phyloP scores from a whole-genome alignment of 2,113 vertebrate species.

The Lonchura striata region DNA sequence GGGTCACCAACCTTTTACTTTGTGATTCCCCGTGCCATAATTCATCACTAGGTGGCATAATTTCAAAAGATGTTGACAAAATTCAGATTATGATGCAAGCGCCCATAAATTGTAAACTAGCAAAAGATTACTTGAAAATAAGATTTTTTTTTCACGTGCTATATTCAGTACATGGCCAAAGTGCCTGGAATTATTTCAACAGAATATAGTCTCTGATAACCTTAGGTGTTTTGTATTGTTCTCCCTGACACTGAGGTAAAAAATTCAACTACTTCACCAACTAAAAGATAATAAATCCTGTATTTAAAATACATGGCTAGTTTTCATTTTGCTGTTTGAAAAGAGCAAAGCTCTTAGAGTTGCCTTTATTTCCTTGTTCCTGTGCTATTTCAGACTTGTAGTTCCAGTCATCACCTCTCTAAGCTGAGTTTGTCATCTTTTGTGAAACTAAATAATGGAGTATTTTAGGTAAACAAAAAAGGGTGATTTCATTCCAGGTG shows the following conservation, averaged over 20 bases:
- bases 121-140: not conserved
- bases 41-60: slow-evolving; percentile 32
- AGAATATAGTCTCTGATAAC: not conserved
- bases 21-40: not conserved
- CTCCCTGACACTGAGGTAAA: not conserved
- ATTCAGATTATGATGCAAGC: not conserved
- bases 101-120: not conserved
- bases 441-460: not conserved
- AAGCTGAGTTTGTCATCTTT: not conserved
- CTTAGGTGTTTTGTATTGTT: not conserved
- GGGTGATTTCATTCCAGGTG: slow-evolving; percentile 77
- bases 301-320: not conserved
- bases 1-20: not conserved
- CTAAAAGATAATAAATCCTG: not conserved
- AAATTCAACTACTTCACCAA: not conserved
- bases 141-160: not conserved
- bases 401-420: not conserved
- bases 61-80: not conserved
- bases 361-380: not conserved
- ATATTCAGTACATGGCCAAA: not conserved
- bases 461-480: not conserved
- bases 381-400: not conserved
- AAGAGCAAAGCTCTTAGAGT: not conserved
- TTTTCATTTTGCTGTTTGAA: not conserved
- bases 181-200: not conserved